Conservation (phyloP, 2,797 vertebrate species). For the Emys orbicularis region DNA sequence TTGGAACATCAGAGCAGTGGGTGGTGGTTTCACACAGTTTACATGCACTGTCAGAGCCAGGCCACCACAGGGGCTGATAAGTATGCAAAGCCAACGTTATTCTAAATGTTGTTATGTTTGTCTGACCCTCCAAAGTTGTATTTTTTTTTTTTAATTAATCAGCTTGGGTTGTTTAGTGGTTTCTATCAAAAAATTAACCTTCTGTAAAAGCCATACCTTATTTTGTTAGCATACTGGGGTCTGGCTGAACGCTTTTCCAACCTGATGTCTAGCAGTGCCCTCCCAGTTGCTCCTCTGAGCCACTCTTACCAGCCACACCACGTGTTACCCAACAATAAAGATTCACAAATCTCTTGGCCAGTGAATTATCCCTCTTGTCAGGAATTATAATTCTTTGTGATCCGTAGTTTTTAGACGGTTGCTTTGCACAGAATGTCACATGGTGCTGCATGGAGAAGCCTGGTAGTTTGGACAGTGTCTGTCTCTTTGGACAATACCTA, state of each 20-base stretch:
- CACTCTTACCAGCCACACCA: neutral
- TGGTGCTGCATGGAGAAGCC: neutral
- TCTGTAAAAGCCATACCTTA: neutral
- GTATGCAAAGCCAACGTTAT: neutral
- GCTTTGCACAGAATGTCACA: neutral
- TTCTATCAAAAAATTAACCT: slow-evolving; percentile 7
- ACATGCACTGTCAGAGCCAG: neutral
- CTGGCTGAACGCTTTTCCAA: neutral
- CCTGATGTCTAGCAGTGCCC: neutral
- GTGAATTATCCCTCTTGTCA: neutral
- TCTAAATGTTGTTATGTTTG: neutral
- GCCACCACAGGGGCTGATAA: neutral
- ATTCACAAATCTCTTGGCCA: neutral
- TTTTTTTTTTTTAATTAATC: neutral
- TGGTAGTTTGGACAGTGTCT: neutral
- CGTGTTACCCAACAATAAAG: neutral
- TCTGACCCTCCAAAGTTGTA: slow-evolving; percentile 18
- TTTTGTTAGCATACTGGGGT: neutral
- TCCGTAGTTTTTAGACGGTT: neutral
- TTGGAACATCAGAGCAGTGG: neutral
- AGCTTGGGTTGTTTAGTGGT: neutral
- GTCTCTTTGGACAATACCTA: neutral
- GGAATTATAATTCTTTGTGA: neutral
- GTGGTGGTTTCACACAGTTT: neutral
- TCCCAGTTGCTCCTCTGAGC: neutral